These are phyloP conservation scores for Cephus pulcher DNA, from an alignment of 2,888 invertebrate species.

Conservation along the genomic window DNA sequence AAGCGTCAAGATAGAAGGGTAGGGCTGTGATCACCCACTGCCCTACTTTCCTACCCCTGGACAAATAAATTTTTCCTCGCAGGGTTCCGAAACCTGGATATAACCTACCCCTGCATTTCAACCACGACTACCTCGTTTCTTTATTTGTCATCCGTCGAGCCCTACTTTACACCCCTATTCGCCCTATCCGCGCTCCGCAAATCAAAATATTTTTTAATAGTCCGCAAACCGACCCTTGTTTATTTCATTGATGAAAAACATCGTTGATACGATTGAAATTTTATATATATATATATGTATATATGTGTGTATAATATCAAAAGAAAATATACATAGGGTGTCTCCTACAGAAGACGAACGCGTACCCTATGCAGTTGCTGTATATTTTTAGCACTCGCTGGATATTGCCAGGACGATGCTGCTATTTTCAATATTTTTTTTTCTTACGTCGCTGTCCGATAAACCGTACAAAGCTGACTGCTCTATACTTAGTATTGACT, in stretches of 20 bases:
- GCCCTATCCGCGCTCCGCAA: background rate
- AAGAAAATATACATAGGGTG: background rate
- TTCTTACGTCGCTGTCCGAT: background rate
- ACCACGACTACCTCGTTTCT: background rate
- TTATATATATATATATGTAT: background rate
- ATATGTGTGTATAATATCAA: too few relatives aligned
- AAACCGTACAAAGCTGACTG: background rate
- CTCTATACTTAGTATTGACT: background rate
- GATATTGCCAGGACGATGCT: background rate
- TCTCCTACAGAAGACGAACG: background rate
- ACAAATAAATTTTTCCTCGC: background rate
- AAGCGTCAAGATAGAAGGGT: slow-evolving; percentile 42
- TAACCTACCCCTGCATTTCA: slow-evolving; percentile 14
- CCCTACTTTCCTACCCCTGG: slow-evolving; percentile 44
- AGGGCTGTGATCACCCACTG: slow-evolving; percentile 60
- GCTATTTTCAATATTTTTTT: background rate
- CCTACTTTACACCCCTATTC: background rate
- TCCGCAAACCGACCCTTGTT: background rate
- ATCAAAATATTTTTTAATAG: background rate
- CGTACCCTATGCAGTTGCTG: background rate
- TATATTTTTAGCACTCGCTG: background rate
- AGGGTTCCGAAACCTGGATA: background rate
- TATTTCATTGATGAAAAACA: background rate
- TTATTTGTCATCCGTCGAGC: background rate
- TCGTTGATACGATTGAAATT: background rate